phyloP scores from a whole-genome alignment of 2,888 invertebrate species.

The Agriopis leucophaearia region DNA sequence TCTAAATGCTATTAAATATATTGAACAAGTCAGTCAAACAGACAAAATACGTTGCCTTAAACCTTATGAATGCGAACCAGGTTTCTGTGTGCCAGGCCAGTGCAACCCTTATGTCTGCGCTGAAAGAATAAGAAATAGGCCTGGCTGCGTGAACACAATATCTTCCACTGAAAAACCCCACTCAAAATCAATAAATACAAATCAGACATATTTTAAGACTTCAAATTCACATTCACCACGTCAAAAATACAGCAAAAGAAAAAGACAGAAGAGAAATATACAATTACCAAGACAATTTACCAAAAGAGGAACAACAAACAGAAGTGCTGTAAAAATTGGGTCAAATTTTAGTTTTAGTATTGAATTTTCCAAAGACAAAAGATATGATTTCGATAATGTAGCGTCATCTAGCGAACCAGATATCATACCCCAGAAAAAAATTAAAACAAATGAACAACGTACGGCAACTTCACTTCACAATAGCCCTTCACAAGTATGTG shows the following conservation, averaged over 20 bases:
- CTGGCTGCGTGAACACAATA: neutral
- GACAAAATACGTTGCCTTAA: conserved; percentile 8
- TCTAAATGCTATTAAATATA: conserved; percentile 1
- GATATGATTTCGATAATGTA: neutral
- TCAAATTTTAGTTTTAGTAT: conserved; percentile 51
- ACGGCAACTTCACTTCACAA: neutral
- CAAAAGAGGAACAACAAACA: neutral
- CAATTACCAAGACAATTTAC: neutral
- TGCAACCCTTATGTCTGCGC: conserved; percentile 33
- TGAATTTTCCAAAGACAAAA: conserved; percentile 47
- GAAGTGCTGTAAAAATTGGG: conserved; percentile 37
- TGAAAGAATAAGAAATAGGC: conserved; percentile 7
- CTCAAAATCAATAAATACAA: conserved; percentile 9
- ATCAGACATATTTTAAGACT: neutral
- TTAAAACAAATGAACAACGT: neutral
- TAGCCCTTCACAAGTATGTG: neutral
- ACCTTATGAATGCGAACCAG: conserved; percentile 28
- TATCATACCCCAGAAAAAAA: neutral
- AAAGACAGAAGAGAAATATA: neutral
- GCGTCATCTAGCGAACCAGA: neutral
- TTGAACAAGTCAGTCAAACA: neutral
- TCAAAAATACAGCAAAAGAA: neutral
- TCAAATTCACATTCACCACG: conserved; percentile 2
- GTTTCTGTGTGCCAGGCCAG: conserved; percentile 8
- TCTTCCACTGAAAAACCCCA: neutral